A percentile compares a stretch with the other conserved stretches of the same genome.
Evolutionary conservation across 2,113 vertebrate genomes (phyloP).

Genomic region (Cepphus grylle): DNA sequence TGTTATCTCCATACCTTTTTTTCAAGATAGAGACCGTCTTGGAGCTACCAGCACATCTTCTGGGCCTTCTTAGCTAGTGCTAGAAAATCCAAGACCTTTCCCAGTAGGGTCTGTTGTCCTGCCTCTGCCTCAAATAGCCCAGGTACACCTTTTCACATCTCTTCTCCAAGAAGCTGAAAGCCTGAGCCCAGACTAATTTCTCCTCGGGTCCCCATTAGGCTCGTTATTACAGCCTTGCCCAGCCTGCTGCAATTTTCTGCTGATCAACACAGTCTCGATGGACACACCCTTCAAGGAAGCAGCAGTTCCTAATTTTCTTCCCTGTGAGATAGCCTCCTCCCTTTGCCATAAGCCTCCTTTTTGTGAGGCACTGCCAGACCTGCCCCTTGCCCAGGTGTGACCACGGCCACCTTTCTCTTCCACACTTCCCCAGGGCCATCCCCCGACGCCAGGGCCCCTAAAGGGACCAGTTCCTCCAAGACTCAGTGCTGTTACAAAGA

Average conservation of each 20-base stretch:
- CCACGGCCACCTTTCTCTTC: background rate
- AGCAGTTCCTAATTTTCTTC: conserved; percentile 41
- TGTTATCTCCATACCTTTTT: background rate
- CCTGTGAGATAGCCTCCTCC: background rate
- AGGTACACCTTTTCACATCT: background rate
- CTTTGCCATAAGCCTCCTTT: conserved; percentile 14
- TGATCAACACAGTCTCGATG: background rate
- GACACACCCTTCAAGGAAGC: conserved; percentile 52
- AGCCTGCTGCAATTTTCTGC: conserved; percentile 53
- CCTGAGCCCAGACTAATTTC: background rate
- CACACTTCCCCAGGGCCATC: background rate
- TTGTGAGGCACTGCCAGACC: background rate
- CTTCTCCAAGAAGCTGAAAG: background rate
- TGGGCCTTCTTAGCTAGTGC: background rate
- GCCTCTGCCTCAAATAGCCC: background rate
- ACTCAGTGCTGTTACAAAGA: background rate
- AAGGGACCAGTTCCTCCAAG: background rate
- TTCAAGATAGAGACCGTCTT: background rate
- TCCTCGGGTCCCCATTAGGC: conserved; percentile 20
- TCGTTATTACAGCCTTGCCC: conserved; percentile 41
- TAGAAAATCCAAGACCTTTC: background rate
- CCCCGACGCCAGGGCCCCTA: background rate
- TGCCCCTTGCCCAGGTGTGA: background rate
- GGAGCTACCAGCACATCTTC: background rate
- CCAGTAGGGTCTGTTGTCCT: background rate